Conservation (phyloP, 2,113 vertebrate genomes). For the Chloebia gouldiae region DNA sequence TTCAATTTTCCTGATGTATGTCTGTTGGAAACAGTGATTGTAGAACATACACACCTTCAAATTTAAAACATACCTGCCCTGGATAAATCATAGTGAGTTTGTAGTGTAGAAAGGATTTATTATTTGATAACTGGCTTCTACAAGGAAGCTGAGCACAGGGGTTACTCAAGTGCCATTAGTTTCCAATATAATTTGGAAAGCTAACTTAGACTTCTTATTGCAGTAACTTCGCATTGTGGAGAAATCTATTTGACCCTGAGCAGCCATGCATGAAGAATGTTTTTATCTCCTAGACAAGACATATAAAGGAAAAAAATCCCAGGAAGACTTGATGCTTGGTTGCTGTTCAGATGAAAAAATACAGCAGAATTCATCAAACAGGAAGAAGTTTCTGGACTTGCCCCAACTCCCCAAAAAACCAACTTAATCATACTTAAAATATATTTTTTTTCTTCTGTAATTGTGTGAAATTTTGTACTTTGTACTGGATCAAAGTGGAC, state of each 20-base stretch:
- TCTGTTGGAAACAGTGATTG: background rate
- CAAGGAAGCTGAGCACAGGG: background rate
- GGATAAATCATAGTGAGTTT: background rate
- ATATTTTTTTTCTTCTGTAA: background rate
- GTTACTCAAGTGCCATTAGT: background rate
- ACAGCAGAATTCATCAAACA: background rate
- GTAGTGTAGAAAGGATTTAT: background rate
- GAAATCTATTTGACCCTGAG: background rate
- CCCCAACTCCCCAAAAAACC: background rate
- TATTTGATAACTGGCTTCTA: background rate
- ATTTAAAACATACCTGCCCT: background rate
- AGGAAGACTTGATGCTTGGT: background rate
- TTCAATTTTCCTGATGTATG: background rate
- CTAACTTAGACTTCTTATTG: background rate
- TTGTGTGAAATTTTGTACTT: background rate
- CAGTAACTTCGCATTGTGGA: too few species aligned
- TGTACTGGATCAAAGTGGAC: background rate
- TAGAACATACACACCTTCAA: background rate
- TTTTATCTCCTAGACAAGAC: background rate
- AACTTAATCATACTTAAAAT: background rate
- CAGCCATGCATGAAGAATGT: background rate
- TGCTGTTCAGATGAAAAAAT: background rate
- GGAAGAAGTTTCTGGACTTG: background rate
- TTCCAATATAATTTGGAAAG: background rate
- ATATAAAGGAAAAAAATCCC: rapidly evolving